A percentile compares a stretch with the other conserved stretches of the same genome.
Conservation (phyloP, 1,140 invertebrate genomes). For the fruit fly (Drosophila melanogaster) region Release_6_plus_ISO1_MT NC_004354.4:11265501-11266000, state of each 20-base stretch:
- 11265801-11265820: conserved; percentile 3
- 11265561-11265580: conserved; percentile 30
- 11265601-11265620: conserved; percentile 81
- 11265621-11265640: conserved; percentile 40
- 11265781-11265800: neutral
- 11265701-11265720: conserved; percentile 2
- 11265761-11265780: conserved; percentile 1
- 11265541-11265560: conserved; percentile 3
- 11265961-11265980: neutral
- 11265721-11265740: conserved; percentile 2
- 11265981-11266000: neutral
- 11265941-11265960: neutral
- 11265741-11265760: conserved; percentile 5
- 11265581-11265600: conserved; percentile 77
- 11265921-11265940: neutral
- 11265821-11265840: neutral
- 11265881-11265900: no score
- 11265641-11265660: conserved; percentile 16
- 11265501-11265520: conserved; percentile 73
- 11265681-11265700: conserved; percentile 3
- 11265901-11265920: no score
- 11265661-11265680: neutral
- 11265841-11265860: neutral
- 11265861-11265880: no score
- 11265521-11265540: conserved; percentile 66